phyloP scores from a whole-genome alignment of 2,888 invertebrate genomes.

The Ichneumoninae sp. region DNA sequence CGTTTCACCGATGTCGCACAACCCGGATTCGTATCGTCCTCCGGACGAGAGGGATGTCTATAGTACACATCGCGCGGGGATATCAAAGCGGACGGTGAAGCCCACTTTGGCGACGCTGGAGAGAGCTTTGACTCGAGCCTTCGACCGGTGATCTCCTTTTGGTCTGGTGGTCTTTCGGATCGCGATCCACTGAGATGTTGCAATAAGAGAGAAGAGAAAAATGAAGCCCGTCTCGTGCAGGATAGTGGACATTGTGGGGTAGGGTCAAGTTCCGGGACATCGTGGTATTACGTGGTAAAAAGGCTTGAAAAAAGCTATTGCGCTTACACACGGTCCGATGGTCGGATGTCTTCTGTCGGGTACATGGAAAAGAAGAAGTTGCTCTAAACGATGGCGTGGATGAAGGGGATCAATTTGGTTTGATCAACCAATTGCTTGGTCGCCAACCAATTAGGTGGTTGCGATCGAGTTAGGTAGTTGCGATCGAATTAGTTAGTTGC shows the following conservation, averaged over 20 bases:
- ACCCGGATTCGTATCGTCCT: slow-evolving; percentile 33
- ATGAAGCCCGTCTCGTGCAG: background rate
- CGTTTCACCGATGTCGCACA: slow-evolving; percentile 15
- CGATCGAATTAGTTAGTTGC: too few relatives aligned
- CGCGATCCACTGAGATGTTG: slow-evolving; percentile 8
- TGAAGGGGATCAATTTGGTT: background rate
- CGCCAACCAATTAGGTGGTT: background rate
- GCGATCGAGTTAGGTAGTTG: too few relatives aligned
- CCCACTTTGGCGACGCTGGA: slow-evolving; percentile 25
- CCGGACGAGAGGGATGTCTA: slow-evolving; percentile 24
- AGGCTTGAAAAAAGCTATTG: background rate
- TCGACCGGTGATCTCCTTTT: background rate
- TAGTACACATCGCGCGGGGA: slow-evolving; percentile 19
- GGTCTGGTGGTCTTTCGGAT: background rate
- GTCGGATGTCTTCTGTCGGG: background rate
- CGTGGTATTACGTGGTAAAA: background rate
- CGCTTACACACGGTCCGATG: background rate
- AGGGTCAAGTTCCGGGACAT: background rate
- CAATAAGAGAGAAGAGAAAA: background rate
- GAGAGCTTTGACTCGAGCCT: slow-evolving; percentile 20
- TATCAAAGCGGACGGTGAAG: slow-evolving; percentile 46
- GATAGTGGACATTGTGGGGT: background rate
- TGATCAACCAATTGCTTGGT: background rate
- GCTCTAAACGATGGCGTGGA: background rate
- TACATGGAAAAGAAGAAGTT: background rate